Evolutionary conservation across 2,888 invertebrate genomes (phyloP), one percentile per base, ranked within the genome.

Genomic region (Lamellibrachia columna): DNA sequence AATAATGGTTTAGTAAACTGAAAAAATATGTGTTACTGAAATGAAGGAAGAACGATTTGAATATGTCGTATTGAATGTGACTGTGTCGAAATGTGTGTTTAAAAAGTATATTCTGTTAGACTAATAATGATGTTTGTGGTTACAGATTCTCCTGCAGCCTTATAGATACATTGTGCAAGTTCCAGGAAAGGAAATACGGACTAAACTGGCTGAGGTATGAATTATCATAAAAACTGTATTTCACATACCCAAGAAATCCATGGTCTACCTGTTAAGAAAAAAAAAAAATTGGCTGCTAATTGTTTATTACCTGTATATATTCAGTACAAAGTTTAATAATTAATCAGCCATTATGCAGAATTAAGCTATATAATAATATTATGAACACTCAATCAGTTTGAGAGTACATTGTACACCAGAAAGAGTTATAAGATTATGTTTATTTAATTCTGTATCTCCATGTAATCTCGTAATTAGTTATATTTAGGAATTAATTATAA

Each of bases 141-240:
- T 94, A 58, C 95, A 96, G 96, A 96, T 97, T 91, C 94, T 99
- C 92, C 97, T 99, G 93, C 96, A 95, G 92, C 96, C 96, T 6
- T 99, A 98, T 96, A 97, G 97, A 90, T 99, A 99, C 96, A 98
- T 99, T 95, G 97, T 98, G 94, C 98, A 98, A 97, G 98, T 98
- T 94, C 99, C 99, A 93, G 99, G 99, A 92, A 99, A 99, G 97
- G 98, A 98, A 97, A 98, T 99, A 93, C 97, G 99, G 93, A 97
- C 98, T 8, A 98, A 98, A 96, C 97, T 99, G 93, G 98, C 98
- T 0, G 94, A 94, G 92, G 97, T 97, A 75, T 75, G 6, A 75
- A 75, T 75, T 11, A 55, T 22, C n/a, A 6, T 75, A 75, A 75
- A 6, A 15, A 22, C 22, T 22, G n/a, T 75, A 95, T 94, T 95